A percentile compares a stretch with the other conserved stretches of the same genome.
Conservation (phyloP, 1,140 invertebrate genomes). For the Aplysia californica region DNA sequence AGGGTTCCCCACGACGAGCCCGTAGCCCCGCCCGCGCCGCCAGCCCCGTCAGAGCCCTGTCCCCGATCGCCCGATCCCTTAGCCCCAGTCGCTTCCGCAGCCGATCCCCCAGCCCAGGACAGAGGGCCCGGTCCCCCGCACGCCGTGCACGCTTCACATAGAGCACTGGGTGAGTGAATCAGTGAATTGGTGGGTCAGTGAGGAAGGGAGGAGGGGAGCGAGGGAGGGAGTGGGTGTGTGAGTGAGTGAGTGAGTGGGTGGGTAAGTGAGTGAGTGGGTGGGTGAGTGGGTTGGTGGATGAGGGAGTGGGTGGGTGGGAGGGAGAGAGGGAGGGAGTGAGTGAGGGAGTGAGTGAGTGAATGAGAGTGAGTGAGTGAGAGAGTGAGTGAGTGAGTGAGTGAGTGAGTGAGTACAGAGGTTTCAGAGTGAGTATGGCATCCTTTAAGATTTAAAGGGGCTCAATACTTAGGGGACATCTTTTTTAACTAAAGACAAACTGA, state of each 20-base stretch:
- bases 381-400: neutral
- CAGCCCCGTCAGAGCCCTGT: slow-evolving; percentile 47
- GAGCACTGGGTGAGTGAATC: neutral
- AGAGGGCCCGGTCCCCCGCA: slow-evolving; percentile 33
- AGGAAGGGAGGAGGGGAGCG: neutral
- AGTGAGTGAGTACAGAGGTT: no score
- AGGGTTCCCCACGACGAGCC: slow-evolving; percentile 47
- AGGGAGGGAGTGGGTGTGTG: neutral
- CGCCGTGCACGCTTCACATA: slow-evolving; percentile 1
- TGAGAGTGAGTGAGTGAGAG: neutral
- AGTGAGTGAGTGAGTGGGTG: neutral
- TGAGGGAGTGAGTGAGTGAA: neutral
- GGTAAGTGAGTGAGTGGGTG: no score
- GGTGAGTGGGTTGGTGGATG: neutral
- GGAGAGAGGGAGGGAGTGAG: neutral
- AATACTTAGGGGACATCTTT: no score
- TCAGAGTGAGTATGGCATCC: no score
- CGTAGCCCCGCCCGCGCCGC: slow-evolving; percentile 50
- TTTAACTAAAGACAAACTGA: no score
- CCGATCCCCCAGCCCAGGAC: slow-evolving; percentile 48
- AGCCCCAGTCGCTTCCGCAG: slow-evolving; percentile 41
- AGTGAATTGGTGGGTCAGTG: neutral
- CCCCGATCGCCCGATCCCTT: slow-evolving; percentile 22
- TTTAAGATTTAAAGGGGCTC: no score
- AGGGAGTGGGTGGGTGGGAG: neutral